Conservation (phyloP, 2,888 invertebrate genomes). For the Volucella inanis region DNA sequence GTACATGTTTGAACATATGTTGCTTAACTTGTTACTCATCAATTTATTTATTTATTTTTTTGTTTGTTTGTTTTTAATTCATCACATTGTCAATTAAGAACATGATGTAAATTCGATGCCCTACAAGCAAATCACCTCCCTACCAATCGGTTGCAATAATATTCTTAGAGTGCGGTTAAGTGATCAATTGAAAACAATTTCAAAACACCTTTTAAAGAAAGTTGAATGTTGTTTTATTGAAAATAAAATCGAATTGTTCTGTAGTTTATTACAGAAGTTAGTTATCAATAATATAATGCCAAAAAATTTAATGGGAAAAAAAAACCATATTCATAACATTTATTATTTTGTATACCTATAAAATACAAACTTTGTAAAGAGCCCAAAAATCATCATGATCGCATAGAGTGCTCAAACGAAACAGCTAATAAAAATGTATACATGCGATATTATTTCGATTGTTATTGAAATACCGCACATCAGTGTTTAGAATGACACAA, state of each 20-base stretch:
- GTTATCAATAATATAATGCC: background rate
- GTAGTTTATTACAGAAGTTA: conserved; percentile 12
- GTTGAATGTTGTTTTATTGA: background rate
- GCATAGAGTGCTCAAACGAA: background rate
- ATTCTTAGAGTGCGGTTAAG: conserved; percentile 19
- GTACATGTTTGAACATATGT: background rate
- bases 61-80: conserved; percentile 41
- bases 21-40: conserved; percentile 30
- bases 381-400: conserved; percentile 40
- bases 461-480: conserved; percentile 16
- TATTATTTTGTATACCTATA: background rate
- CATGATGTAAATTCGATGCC: conserved; percentile 46
- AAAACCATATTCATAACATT: conserved; percentile 11
- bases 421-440: conserved; percentile 20
- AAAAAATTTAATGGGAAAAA: background rate
- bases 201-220: conserved; percentile 38
- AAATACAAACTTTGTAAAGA: background rate
- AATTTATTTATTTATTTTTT: too few relatives aligned
- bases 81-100: conserved; percentile 51
- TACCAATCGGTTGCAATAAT: conserved; percentile 5
- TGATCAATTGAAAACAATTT: conserved; percentile 42
- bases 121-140: conserved; percentile 25
- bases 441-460: conserved; percentile 19
- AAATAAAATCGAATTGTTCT: conserved; percentile 9
- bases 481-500: conserved; percentile 46